A percentile compares a stretch with the other conserved stretches of the same genome.
phyloP scores from a whole-genome alignment of 2,888 invertebrate genomes.

The Agelastica alni region DNA sequence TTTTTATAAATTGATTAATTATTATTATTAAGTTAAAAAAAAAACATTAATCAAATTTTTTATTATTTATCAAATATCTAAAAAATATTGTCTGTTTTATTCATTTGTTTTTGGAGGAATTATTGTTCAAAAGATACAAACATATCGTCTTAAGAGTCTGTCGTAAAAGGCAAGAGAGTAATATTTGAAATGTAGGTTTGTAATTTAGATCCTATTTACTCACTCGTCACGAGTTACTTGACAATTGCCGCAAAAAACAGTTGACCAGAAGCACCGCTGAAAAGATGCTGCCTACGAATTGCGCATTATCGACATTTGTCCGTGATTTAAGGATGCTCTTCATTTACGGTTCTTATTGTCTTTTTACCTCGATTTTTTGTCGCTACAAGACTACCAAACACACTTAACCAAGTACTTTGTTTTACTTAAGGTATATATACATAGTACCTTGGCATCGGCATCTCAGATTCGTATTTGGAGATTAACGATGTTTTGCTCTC shows the following conservation, averaged over 20 bases:
- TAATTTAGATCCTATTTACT: slow-evolving; percentile 46
- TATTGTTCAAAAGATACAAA: background rate
- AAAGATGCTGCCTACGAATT: slow-evolving; percentile 47
- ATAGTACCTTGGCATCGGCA: slow-evolving; percentile 17
- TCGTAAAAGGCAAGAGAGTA: slow-evolving; percentile 42
- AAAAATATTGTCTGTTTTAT: no score
- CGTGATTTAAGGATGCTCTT: slow-evolving; percentile 37
- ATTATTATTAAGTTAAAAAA: no score
- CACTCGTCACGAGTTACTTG: slow-evolving; percentile 42
- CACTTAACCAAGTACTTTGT: slow-evolving; percentile 30
- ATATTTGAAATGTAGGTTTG: slow-evolving; percentile 47
- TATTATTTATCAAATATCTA: no score
- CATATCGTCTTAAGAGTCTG: slow-evolving; percentile 36
- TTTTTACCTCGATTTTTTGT: slow-evolving; percentile 33
- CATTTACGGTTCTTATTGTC: slow-evolving; percentile 34
- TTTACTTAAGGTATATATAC: slow-evolving; percentile 28
- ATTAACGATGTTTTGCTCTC: slow-evolving; percentile 1
- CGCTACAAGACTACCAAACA: slow-evolving; percentile 31
- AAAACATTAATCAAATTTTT: no score
- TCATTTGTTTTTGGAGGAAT: slow-evolving; percentile 6
- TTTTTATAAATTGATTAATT: no score
- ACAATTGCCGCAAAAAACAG: slow-evolving; percentile 36
- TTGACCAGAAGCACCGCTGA: slow-evolving; percentile 35
- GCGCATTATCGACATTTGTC: slow-evolving; percentile 44
- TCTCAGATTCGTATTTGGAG: slow-evolving; percentile 27